Evolutionary conservation across 2,797 vertebrate genomes (phyloP).

Genomic region (Paedocypris micromegethes): DNA sequence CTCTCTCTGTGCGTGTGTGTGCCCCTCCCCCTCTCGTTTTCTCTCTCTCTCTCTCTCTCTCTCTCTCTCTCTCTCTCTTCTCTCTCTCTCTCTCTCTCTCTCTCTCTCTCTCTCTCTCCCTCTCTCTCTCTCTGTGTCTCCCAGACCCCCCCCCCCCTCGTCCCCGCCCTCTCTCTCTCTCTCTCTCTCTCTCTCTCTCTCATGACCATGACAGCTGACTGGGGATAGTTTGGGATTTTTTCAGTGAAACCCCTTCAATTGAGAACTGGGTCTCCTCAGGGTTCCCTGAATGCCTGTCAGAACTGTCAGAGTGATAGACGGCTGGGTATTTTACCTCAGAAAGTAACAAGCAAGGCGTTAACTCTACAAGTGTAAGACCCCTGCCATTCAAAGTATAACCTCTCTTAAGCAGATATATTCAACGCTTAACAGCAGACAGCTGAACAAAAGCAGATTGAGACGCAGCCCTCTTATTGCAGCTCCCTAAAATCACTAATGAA

Average conservation of each 20-base stretch:
- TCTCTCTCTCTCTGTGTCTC: conserved; percentile 8
- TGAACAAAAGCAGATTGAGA: conserved; percentile 46
- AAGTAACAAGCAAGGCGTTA: conserved; percentile 65
- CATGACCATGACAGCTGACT: conserved; percentile 56
- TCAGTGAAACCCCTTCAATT: conserved; percentile 70
- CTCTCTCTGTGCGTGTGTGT: too few species aligned
- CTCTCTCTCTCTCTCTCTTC: too few species aligned
- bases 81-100: too few species aligned
- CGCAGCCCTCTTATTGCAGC: conserved; percentile 18
- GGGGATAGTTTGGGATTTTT: conserved; percentile 63
- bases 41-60: too few species aligned
- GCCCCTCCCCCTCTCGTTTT: too few species aligned
- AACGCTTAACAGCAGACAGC: conserved; percentile 43
- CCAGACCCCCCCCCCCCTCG: too few species aligned
- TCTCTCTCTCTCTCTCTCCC: too few species aligned
- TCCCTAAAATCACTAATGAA: conserved; percentile 31
- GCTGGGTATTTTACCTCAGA: conserved; percentile 64
- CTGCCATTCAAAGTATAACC: conserved; percentile 66
- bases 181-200: not conserved
- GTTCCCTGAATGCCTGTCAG: conserved; percentile 68
- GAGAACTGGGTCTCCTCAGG: conserved; percentile 62
- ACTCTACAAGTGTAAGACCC: conserved; percentile 63
- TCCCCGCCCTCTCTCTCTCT: too few species aligned
- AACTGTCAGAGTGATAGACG: conserved; percentile 66
- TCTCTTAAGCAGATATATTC: conserved; percentile 59